phyloP scores from a whole-genome alignment of 1,140 invertebrate genomes.

The Philotrypesis tridentata region DNA sequence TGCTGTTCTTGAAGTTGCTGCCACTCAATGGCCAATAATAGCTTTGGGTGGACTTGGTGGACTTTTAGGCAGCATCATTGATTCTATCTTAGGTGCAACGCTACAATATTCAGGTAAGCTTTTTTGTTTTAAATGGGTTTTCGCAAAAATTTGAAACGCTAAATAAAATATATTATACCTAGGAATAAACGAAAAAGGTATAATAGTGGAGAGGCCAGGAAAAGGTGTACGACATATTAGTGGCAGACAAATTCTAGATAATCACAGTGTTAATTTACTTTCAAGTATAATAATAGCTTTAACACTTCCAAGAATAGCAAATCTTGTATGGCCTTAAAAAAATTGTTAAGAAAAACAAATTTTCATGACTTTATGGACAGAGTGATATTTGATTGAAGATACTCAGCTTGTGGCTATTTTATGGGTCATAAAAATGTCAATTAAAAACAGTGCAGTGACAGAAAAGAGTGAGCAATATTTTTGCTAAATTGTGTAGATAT shows the following conservation, averaged over 20 bases:
- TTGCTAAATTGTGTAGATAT: slow-evolving; percentile 32
- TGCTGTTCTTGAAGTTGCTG: slow-evolving; percentile 76
- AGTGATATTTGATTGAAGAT: slow-evolving; percentile 39
- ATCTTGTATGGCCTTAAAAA: slow-evolving; percentile 77
- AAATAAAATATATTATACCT: slow-evolving; percentile 56
- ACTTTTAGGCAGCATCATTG: slow-evolving; percentile 86
- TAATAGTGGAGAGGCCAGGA: slow-evolving; percentile 84
- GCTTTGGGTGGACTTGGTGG: slow-evolving; percentile 82
- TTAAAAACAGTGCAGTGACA: slow-evolving; percentile 22
- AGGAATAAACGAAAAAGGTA: slow-evolving; percentile 82
- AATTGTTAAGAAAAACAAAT: slow-evolving; percentile 23
- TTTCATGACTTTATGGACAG: slow-evolving; percentile 24
- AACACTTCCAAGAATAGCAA: slow-evolving; percentile 82
- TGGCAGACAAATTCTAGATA: slow-evolving; percentile 87
- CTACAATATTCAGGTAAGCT: slow-evolving; percentile 87
- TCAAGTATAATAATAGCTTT: slow-evolving; percentile 85
- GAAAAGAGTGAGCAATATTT: slow-evolving; percentile 29
- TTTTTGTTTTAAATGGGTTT: not conserved
- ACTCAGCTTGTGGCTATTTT: not conserved
- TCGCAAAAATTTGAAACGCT: not conserved
- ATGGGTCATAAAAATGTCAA: not conserved
- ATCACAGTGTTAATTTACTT: slow-evolving; percentile 92
- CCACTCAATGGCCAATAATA: slow-evolving; percentile 89
- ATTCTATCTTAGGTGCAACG: slow-evolving; percentile 89
- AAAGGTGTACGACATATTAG: slow-evolving; percentile 84